Evolutionary conservation across 2,113 vertebrate species (phyloP), one percentile per base, ranked within the genome.

Genomic region (Coreoperca whiteheadi): DNA sequence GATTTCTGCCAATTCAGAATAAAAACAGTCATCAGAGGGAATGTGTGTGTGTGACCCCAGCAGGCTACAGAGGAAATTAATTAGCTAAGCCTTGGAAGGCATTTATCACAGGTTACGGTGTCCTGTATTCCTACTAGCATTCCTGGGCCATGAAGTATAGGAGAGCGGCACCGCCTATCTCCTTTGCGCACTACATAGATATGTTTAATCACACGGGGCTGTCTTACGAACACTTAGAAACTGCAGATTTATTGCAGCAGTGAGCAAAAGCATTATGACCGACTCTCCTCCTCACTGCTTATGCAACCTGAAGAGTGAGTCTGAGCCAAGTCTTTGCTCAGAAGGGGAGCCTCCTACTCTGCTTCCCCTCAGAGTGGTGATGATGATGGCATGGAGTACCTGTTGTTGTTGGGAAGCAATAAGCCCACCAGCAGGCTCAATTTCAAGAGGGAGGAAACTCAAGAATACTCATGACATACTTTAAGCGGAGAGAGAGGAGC

Each of bases 61-160:
- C 50, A 64, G 72, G 48, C 59, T 30, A 41, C 82, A 82, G 76
- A 64, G 60, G 60, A 80, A 81, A 87, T 78, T 84, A 81, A 86
- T 88, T 81, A 90, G 64, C 74, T 78, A 34, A 89, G 57, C 77
- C 66, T 63, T 25, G 32, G 32, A 84, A 77, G 53, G 57, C 64
- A 70, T 91, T 89, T 73, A 86, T 90, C 80, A 67, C 77, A 88
- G 83, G 82, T 90, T 86, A 87, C 74, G 12, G 66, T 70, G 77
- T 82, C 84, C 86, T 86, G 90, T 90, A 88, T 89, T 88, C 85
- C 85, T 82, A 73, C 79, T 59, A 54, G 88, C 84, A 87, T 91
- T 90, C 87, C 91, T 84, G 23, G 10, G 63, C 67, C 15, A 30
- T 89, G 83, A 85, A 51, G 87, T 83, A 65, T 41, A 48, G 46